Evolutionary conservation across 35 echinoderm and acorn worm genomes (phyloP), one percentile per base, ranked within the genome.

Genomic region (Apostichopus parvimensis): DNA sequence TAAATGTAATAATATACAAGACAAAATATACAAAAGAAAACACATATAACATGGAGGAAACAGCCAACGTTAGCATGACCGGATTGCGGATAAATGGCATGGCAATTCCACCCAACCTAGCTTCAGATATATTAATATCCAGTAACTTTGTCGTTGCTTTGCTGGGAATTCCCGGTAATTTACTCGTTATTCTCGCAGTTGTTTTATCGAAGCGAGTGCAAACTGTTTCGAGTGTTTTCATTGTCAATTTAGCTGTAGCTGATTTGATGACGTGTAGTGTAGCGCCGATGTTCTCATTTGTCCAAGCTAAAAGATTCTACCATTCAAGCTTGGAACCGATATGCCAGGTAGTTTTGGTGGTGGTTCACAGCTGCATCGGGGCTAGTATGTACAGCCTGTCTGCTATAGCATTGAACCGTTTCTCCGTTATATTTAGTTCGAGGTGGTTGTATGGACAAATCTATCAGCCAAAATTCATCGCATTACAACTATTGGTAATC

Each of bases 151-250:
- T 80, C 5, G 8, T 80, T 52, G 53, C 17, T 55, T 9, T 80
- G 8, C 12, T 80, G 8, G 78, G 78, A 14, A 80, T 80, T 17
- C 78, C 78, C 12, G 78, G 78, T 80, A 80, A 80, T 55, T 55
- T 52, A 55, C 78, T 80, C 17, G 78, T 80, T 23, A 80, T 80
- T 55, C 70, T 88, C 0, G 83, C 83, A 9, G 92, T 93, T 25
- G 10, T 71, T 7, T 68, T 93, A 20, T 93, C 92, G 9, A 84
- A 76, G 8, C 25, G 53, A 0, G 26, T 80, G 12, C 78, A 80
- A 55, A 80, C 28, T 80, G 25, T 80, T 23, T 28, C 23, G 8
- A 80, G 78, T 52, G 25, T 80, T 7, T 80, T 80, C 4, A 80
- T 80, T 52, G 78, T 55, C 28, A 80, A 80, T 55, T 55, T 80